Base-by-base conservation (phyloP, 2,888 invertebrate species). In the Agrenia bidenticulata region DNA sequence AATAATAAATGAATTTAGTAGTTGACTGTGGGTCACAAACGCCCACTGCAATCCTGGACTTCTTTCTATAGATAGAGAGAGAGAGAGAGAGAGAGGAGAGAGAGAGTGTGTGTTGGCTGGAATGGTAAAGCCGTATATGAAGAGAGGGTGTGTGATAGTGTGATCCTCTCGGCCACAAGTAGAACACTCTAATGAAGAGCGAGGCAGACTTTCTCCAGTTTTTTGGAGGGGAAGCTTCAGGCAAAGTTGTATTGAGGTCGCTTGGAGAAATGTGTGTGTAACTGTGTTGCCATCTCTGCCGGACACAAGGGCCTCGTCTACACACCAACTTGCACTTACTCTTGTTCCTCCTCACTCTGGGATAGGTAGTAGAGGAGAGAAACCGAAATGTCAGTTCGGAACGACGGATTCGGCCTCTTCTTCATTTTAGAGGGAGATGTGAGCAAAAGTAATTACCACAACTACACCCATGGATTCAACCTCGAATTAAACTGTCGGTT, bases 341-440 rank as follows among this genome's bases (percentile, higher is more conserved):
- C 11, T 32, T 11, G 11, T 32, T 32, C 32, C 32, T 11, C 4
- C 11, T 4, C 32, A 32, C 32, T 32, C 4, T 7, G 32, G 32
- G 11, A 32, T 32, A 32, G 32, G 32, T 24, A 27, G 17, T 23
- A 13, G 32, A n/a, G 26, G n/a, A 55, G 41, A 41, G 13, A 39
- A n/a, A 57, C 57, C 57, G 57, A 57, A 57, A 57, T 57, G 57
- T 57, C 57, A 57, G 41, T 57, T 57, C 57, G 57, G 57, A 21
- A 32, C 17, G 37, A 21, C n/a, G 21, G 41, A 57, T 39, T 57
- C 57, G 57, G 57, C 57, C 32, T 24, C 26, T 26, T 27, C 55
- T 39, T 57, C 17, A 37, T 57, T 57, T 57, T 57, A 57, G 57
- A 57, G 57, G 57, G 57, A 57, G 57, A 57, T 57, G 57, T 57